Percentiles rank a stretch among this genome's conserved stretches.
Conservation (phyloP, 2,888 invertebrate genomes). For the Incurvaria masculella region DNA sequence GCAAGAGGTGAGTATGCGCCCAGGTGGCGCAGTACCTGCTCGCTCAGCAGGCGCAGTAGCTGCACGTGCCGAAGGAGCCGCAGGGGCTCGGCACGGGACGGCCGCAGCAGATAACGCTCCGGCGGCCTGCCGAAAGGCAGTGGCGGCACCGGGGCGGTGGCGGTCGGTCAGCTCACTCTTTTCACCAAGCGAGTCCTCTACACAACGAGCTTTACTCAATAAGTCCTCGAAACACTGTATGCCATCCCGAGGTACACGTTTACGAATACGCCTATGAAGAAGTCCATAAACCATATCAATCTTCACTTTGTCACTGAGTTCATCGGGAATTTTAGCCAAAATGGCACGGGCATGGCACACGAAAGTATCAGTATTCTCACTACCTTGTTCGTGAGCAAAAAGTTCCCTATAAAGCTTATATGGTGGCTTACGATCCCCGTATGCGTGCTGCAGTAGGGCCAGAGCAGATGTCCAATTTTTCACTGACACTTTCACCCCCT, state of each 20-base stretch:
- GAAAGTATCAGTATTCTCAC: not conserved
- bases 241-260: not conserved
- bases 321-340: not conserved
- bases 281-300: not conserved
- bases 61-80: too few relatives aligned
- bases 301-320: not conserved
- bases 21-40: too few relatives aligned
- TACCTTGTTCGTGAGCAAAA: not conserved
- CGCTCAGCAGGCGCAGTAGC: too few relatives aligned
- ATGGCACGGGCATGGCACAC: not conserved
- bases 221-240: not conserved
- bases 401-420: not conserved
- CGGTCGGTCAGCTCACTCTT: too few relatives aligned
- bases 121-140: too few relatives aligned
- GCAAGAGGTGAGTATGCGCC: too few relatives aligned
- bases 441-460: conserved; percentile 1
- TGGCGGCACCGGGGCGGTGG: too few relatives aligned
- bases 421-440: not conserved
- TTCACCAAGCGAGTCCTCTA: not conserved
- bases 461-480: conserved; percentile 11
- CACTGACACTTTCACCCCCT: conserved; percentile 9
- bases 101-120: too few relatives aligned
- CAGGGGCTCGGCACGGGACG: too few relatives aligned
- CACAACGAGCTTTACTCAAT: not conserved
- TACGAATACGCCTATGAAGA: not conserved